Evolutionary conservation across 2,797 vertebrate genomes (phyloP), one percentile per base, ranked within the genome.

Genomic region (Ammospiza maritima): DNA sequence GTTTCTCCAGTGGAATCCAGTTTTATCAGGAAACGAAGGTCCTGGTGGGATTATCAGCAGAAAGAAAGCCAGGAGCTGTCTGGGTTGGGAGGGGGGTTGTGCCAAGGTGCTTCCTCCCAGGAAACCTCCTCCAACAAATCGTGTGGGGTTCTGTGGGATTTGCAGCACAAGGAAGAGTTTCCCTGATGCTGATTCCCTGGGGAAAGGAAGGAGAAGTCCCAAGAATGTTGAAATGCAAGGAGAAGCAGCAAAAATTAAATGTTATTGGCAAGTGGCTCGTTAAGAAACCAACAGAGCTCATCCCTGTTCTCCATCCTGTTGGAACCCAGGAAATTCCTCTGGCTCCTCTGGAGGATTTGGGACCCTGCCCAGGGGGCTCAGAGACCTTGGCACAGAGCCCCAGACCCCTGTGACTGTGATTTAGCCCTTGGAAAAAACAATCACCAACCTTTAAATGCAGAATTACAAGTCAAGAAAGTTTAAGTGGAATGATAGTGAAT

Each of bases 1-100:
- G 97, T 98, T 98, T 97, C 97, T 97, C 97, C 98, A 96, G 97
- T 95, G 98, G 98, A 98, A 98, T 98, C 97, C 89, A 58, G 92
- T 82, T 96, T 97, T 98, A 98, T 98, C 98, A 94, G 97, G 88
- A 87, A 77, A 87, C 92, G 84, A 88, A 92, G 81, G 93, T 92
- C 96, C 97, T 96, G 92, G 64, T 95, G 97, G 98, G 98, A 93
- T 95, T 97, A 97, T 98, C 97, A 97, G 96, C 89, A 73, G 83
- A 96, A 97, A 96, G 97, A 97, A 98, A 98, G 53, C 95, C 97
- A 98, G 97, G 95, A 96, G 71, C 97, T 97, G 97, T 97, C 98
- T 97, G 91, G 96, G 65, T 69, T 92, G 92, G 96, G 97, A 97
- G 93, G 95, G 88, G 83, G 96, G 96, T 95, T 97, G 95, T 87